Percentiles rank a stretch among this genome's conserved stretches.
phyloP scores from a whole-genome alignment of 2,888 invertebrate species.

The Crocallis elinguaria region DNA sequence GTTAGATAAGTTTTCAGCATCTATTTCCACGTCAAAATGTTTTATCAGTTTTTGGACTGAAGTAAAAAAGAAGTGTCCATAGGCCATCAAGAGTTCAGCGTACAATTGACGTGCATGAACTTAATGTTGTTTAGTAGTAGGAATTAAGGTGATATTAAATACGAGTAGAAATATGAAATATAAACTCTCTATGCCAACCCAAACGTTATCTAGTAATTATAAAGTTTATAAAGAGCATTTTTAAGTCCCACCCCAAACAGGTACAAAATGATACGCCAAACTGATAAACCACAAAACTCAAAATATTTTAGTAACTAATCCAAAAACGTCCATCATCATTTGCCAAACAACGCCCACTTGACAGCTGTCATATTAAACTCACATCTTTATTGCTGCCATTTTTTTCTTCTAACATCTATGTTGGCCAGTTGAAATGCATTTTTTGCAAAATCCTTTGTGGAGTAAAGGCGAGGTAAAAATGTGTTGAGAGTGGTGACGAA shows the following conservation, averaged over 20 bases:
- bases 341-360: constrained; percentile 68
- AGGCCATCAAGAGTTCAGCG: too few species aligned
- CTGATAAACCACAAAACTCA: constrained; percentile 42
- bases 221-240: not conserved
- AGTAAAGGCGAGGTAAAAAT: constrained; percentile 10
- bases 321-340: constrained; percentile 59
- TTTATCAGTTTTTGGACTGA: too few species aligned
- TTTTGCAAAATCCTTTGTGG: constrained; percentile 39
- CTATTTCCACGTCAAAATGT: too few species aligned
- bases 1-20: too few species aligned
- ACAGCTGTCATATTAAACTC: constrained; percentile 79
- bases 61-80: too few species aligned
- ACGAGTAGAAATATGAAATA: too few species aligned
- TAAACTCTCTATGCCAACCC: too few species aligned
- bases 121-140: too few species aligned
- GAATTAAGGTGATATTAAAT: too few species aligned
- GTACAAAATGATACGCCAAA: constrained; percentile 44
- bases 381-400: constrained; percentile 64
- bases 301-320: constrained; percentile 57
- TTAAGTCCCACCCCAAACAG: constrained; percentile 26
- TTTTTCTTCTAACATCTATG: constrained; percentile 37
- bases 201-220: too few species aligned
- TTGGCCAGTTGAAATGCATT: constrained; percentile 44
- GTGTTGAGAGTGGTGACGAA: constrained; percentile 46
- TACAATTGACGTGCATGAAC: too few species aligned